Evolutionary conservation across 2,797 vertebrate species (phyloP).

Genomic region (Melanotaenia maccullochi): DNA sequence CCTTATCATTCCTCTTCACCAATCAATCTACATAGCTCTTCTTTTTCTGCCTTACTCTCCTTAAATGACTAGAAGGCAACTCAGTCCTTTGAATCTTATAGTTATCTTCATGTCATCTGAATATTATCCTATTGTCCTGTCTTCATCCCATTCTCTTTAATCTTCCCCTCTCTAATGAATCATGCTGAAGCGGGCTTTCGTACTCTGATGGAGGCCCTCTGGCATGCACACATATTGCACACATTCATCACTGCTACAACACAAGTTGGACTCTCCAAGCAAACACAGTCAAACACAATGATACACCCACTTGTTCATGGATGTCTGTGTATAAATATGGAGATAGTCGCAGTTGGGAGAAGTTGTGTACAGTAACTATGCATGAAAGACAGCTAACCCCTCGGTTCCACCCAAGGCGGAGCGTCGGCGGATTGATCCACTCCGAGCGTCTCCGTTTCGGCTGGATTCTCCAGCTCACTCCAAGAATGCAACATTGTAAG

Average conservation of each 20-base stretch:
- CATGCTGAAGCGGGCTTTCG: slow-evolving; percentile 73
- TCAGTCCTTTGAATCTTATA: background rate
- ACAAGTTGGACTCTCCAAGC: slow-evolving; percentile 66
- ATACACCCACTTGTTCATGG: slow-evolving; percentile 53
- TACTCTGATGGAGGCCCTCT: slow-evolving; percentile 79
- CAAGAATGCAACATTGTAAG: too few relatives aligned
- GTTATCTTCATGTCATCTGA: slow-evolving; percentile 18
- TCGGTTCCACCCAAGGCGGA: too few relatives aligned
- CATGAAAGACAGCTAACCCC: background rate
- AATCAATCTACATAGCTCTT: background rate
- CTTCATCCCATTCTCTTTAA: slow-evolving; percentile 20
- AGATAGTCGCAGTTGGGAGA: slow-evolving; percentile 4
- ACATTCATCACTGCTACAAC: slow-evolving; percentile 80
- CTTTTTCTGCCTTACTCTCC: slow-evolving; percentile 3
- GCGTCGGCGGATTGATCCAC: too few relatives aligned
- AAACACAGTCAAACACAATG: slow-evolving; percentile 40
- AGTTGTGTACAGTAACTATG: too few relatives aligned
- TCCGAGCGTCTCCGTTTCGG: too few relatives aligned
- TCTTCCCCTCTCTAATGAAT: slow-evolving; percentile 65
- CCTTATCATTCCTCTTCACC: slow-evolving; percentile 11
- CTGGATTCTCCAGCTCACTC: too few relatives aligned
- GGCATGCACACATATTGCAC: slow-evolving; percentile 80
- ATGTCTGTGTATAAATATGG: slow-evolving; percentile 36
- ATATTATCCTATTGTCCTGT: slow-evolving; percentile 25
- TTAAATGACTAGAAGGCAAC: slow-evolving; percentile 11